phyloP scores from a whole-genome alignment of 1,140 invertebrate species.

The Myzus persicae region DNA sequence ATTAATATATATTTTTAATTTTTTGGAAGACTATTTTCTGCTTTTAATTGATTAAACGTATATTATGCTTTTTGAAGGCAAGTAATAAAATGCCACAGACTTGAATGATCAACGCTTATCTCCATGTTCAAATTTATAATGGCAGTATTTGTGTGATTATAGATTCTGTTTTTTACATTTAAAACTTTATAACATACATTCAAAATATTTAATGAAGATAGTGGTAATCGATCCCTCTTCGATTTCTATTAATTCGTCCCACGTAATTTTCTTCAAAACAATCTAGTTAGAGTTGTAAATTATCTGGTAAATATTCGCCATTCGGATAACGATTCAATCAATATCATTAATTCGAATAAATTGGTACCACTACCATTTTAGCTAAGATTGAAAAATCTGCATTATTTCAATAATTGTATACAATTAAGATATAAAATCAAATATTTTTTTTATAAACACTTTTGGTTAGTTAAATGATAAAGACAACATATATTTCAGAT shows the following conservation, averaged over 20 bases:
- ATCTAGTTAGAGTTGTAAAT: not conserved
- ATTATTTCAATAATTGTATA: not conserved
- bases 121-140: not conserved
- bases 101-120: not conserved
- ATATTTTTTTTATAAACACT: not conserved
- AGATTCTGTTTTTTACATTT: constrained; percentile 35
- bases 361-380: not conserved
- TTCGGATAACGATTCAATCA: not conserved
- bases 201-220: not conserved
- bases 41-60: not conserved
- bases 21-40: not conserved
- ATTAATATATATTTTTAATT: not conserved
- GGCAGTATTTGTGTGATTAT: not conserved
- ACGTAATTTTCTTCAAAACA: not conserved
- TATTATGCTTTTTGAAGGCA: not conserved
- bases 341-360: not conserved
- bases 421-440: not conserved
- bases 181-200: not conserved
- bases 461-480: not conserved
- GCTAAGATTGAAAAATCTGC: not conserved
- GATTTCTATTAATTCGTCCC: not conserved
- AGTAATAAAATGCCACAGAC: not conserved
- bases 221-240: not conserved
- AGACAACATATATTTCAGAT: not conserved
- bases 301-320: not conserved